Percentiles rank a stretch among this genome's conserved stretches.
These are phyloP conservation scores for Trematomus bernacchii DNA, from an alignment of 2,797 vertebrate species.

Conservation along the genomic window DNA sequence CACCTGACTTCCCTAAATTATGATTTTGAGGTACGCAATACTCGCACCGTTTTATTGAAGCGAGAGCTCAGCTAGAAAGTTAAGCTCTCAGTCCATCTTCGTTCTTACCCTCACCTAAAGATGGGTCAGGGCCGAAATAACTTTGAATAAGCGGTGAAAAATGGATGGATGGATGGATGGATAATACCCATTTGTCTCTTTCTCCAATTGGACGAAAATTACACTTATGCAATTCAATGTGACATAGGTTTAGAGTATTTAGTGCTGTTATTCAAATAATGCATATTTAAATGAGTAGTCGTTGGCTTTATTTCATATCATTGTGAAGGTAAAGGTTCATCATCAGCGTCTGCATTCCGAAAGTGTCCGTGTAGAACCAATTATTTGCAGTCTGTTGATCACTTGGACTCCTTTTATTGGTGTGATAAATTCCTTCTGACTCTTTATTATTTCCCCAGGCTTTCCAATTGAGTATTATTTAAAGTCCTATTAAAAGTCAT, in stretches of 20 bases:
- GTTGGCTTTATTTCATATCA: too few relatives aligned
- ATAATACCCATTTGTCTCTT: background rate
- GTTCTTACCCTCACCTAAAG: too few relatives aligned
- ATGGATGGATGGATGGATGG: too few relatives aligned
- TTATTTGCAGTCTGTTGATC: slow-evolving; percentile 29
- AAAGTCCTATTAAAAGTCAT: slow-evolving; percentile 40
- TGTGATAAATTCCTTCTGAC: slow-evolving; percentile 22
- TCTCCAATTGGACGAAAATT: background rate
- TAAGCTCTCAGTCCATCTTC: too few relatives aligned
- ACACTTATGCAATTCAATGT: background rate
- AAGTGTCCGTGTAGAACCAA: slow-evolving; percentile 16
- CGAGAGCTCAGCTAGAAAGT: too few relatives aligned
- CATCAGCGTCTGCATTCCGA: slow-evolving; percentile 10
- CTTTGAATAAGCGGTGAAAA: too few relatives aligned
- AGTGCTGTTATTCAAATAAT: background rate
- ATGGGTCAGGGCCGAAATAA: too few relatives aligned
- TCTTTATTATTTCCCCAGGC: slow-evolving; percentile 30
- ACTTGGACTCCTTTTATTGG: slow-evolving; percentile 34
- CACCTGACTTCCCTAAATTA: background rate
- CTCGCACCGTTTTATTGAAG: too few relatives aligned
- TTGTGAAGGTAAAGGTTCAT: background rate
- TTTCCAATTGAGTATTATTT: slow-evolving; percentile 42
- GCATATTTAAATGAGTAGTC: background rate
- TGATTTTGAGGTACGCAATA: background rate
- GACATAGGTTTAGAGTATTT: background rate